Percentiles rank a stretch among this genome's conserved stretches.
Conservation (phyloP, 2,888 invertebrate species). For the Tachystola acroxantha region DNA sequence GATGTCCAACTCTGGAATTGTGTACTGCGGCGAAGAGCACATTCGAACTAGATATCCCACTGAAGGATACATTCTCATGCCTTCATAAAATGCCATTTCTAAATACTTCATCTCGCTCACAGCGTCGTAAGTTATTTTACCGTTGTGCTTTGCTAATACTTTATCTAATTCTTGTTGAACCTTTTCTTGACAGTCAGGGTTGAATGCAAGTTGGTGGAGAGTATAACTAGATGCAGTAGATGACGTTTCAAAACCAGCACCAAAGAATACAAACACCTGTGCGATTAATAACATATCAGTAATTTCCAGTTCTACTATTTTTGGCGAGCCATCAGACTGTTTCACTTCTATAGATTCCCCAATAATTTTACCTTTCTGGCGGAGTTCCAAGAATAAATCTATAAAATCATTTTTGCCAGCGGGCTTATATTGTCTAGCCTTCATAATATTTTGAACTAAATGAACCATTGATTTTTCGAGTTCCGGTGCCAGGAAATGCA, state of each 20-base stretch:
- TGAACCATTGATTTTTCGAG: slow-evolving; percentile 42
- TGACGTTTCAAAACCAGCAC: slow-evolving; percentile 74
- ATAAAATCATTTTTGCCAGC: slow-evolving; percentile 63
- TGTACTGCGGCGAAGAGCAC: slow-evolving; percentile 55
- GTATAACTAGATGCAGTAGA: slow-evolving; percentile 68
- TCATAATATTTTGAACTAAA: slow-evolving; percentile 44
- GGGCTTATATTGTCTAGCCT: slow-evolving; percentile 47
- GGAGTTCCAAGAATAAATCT: slow-evolving; percentile 55
- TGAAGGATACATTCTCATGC: slow-evolving; percentile 62
- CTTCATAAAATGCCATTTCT: slow-evolving; percentile 59
- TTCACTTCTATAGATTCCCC: slow-evolving; percentile 55
- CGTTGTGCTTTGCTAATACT: slow-evolving; percentile 46
- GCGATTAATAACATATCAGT: slow-evolving; percentile 52
- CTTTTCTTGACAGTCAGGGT: slow-evolving; percentile 64
- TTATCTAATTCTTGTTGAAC: slow-evolving; percentile 59
- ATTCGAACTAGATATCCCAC: slow-evolving; percentile 53
- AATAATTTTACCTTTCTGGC: slow-evolving; percentile 50
- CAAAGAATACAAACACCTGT: slow-evolving; percentile 66
- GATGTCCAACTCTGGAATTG: slow-evolving; percentile 52
- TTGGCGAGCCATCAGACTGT: slow-evolving; percentile 46
- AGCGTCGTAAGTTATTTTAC: slow-evolving; percentile 56
- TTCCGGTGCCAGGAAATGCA: slow-evolving; percentile 43
- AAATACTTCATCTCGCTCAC: slow-evolving; percentile 60
- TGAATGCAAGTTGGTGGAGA: slow-evolving; percentile 64
- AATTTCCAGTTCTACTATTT: slow-evolving; percentile 47